Percentiles rank a stretch among this genome's conserved stretches.
phyloP scores from a whole-genome alignment of 2,797 vertebrate genomes.

The Chromis chromis region DNA sequence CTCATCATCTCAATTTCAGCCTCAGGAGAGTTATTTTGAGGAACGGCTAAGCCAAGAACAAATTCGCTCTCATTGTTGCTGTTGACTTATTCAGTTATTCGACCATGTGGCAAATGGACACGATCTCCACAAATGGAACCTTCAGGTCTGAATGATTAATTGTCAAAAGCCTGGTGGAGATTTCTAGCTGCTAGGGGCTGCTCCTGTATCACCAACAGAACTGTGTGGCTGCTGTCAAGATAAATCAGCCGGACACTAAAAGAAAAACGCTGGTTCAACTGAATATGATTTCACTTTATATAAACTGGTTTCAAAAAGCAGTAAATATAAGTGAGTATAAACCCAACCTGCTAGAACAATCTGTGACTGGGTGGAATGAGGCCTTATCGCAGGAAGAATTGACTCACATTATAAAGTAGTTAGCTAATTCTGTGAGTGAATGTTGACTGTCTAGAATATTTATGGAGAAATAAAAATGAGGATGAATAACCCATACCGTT shows the following conservation, averaged over 20 bases:
- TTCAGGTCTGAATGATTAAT: slow-evolving; percentile 82
- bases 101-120: slow-evolving; percentile 80
- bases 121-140: slow-evolving; percentile 77
- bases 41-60: slow-evolving; percentile 73
- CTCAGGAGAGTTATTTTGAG: slow-evolving; percentile 80
- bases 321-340: slow-evolving; percentile 8
- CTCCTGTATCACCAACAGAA: slow-evolving; percentile 45
- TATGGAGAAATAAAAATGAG: slow-evolving; percentile 44
- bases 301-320: slow-evolving; percentile 25
- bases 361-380: slow-evolving; percentile 13
- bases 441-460: slow-evolving; percentile 32
- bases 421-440: slow-evolving; percentile 27
- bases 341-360: slow-evolving; percentile 8
- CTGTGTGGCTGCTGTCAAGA: slow-evolving; percentile 14
- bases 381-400: slow-evolving; percentile 14
- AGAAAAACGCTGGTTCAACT: slow-evolving; percentile 5
- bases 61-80: slow-evolving; percentile 74
- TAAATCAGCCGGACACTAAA: slow-evolving; percentile 20
- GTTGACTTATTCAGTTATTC: slow-evolving; percentile 85
- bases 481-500: slow-evolving; percentile 37
- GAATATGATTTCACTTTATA: slow-evolving; percentile 34
- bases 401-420: slow-evolving; percentile 13
- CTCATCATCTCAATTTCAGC: slow-evolving; percentile 82
- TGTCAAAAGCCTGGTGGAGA: slow-evolving; percentile 61
- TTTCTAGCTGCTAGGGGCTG: slow-evolving; percentile 53